Evolutionary conservation across 2,888 invertebrate genomes (phyloP).

Genomic region (Andrena chrysosceles): DNA sequence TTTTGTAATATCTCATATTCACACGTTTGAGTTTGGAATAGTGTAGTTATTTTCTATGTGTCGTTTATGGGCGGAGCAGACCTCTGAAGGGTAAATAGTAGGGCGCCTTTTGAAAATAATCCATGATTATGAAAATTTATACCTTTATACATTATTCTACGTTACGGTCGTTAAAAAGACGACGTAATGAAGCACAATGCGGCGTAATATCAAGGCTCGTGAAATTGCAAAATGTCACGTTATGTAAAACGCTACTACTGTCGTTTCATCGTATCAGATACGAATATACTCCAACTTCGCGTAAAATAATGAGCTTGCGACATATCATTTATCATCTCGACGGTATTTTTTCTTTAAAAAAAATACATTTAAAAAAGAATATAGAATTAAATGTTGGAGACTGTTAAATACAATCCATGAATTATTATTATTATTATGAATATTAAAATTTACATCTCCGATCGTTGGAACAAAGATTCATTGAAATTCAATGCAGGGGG

Average conservation of each 20-base stretch:
- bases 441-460: background rate
- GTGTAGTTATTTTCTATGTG: no score
- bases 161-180: slow-evolving; percentile 20
- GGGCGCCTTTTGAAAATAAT: background rate
- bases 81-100: background rate
- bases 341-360: no score
- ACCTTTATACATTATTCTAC: slow-evolving; percentile 17
- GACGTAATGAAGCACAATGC: background rate
- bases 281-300: slow-evolving; percentile 3
- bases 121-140: background rate
- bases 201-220: slow-evolving; percentile 7
- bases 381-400: background rate
- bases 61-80: no score
- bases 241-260: slow-evolving; percentile 15
- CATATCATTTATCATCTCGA: slow-evolving; percentile 2
- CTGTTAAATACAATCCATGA: background rate
- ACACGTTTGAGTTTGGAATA: no score
- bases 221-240: slow-evolving; percentile 34
- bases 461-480: background rate
- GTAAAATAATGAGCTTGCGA: slow-evolving; percentile 9
- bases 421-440: no score
- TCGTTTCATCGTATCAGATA: slow-evolving; percentile 3
- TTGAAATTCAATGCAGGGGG: background rate
- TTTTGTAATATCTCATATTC: no score
- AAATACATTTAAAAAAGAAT: no score